phyloP scores from a whole-genome alignment of 2,888 invertebrate genomes.

The Hydroisotoma schaefferi region DNA sequence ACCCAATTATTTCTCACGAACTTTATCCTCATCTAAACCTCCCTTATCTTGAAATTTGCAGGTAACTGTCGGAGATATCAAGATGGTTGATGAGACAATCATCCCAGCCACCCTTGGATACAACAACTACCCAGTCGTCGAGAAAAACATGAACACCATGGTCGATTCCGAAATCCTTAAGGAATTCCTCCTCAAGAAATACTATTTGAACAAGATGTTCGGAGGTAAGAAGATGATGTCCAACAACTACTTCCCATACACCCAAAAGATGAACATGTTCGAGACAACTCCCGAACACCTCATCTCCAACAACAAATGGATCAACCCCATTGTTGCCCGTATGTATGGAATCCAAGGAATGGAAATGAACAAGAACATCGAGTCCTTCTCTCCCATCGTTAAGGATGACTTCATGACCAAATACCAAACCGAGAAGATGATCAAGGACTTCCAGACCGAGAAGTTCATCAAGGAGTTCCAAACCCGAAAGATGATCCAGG shows the following conservation, averaged over 20 bases:
- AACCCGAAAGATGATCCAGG: constrained; percentile 6
- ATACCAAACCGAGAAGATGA: constrained; percentile 1
- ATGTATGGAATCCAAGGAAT: constrained; percentile 10
- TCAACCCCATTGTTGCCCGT: constrained; percentile 13
- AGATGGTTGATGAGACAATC: no score
- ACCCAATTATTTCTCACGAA: no score
- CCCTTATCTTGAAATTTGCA: no score
- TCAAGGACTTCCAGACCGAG: constrained; percentile 10
- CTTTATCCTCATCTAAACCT: no score
- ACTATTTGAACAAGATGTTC: neutral
- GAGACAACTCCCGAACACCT: neutral
- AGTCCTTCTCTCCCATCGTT: neutral
- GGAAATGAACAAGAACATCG: constrained; percentile 8
- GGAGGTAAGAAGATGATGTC: neutral
- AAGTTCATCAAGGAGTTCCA: constrained; percentile 10
- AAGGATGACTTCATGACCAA: neutral
- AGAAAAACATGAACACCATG: neutral
- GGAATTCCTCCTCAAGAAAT: neutral
- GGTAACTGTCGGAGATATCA: no score
- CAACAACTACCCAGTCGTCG: no score
- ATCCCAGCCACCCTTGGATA: neutral
- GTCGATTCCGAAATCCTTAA: neutral
- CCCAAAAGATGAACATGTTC: neutral
- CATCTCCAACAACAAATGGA: neutral
- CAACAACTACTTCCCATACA: neutral